Evolutionary conservation across 2,888 invertebrate genomes (phyloP), one percentile per base, ranked within the genome.

Genomic region (Tryphoninae sp.): DNA sequence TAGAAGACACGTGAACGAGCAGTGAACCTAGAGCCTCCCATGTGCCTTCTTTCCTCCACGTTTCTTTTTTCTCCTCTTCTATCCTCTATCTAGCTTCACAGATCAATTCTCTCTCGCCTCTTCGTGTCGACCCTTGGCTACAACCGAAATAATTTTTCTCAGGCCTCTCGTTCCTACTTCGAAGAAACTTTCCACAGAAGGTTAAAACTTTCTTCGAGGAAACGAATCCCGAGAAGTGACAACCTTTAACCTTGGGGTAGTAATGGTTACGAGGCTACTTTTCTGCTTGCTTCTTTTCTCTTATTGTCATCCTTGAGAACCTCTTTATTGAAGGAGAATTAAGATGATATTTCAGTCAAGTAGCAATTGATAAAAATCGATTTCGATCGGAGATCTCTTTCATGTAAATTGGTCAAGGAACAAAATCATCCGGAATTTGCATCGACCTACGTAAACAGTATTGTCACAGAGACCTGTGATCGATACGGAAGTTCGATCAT

Each of bases 81-180:
- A n/a, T 6, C 58, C 6, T 45, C 49, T 58, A 40, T 58, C 65
- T 69, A 72, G 40, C 51, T 59, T 1, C 58, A 19, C 42, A 51
- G 64, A 78, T 78, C 72, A 72, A 72, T 78, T 72, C 65, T 67
- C 51, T 67, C 72, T 42, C 22, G 59, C 72, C 40, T 65, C 49
- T n/a, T 45, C 49, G 42, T 16, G 53, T 6, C 65, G 49, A 72
- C 71, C 71, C 72, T 72, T 65, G 55, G 13, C 11, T 53, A n/a
- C 11, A 51, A 40, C 72, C 59, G 49, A 78, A 78, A 78, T 78
- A 72, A 59, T 65, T 22, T 22, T 45, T 72, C 19, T 55, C 19
- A 58, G 78, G 45, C 4, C 33, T 65, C 72, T 59, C 40, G 65
- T 65, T 55, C 68, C 65, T 64, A 26, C 23, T 3, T 23, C 16